A percentile compares a stretch with the other conserved stretches of the same genome.
Conservation (phyloP, 2,113 vertebrate genomes). For the Osmerus eperlanus region DNA sequence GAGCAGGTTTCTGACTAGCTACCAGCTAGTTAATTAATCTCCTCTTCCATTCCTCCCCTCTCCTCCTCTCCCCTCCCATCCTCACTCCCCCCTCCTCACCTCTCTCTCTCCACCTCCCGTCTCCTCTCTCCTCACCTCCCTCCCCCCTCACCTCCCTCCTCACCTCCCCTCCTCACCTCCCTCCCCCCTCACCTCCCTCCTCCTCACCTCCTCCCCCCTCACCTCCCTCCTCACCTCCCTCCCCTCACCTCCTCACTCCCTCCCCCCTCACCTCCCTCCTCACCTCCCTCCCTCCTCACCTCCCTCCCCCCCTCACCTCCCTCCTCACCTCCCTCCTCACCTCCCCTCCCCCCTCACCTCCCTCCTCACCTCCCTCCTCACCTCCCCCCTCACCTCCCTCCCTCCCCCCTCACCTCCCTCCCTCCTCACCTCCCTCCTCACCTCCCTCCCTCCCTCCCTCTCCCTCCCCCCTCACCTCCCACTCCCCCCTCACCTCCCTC, state of each 20-base stretch:
- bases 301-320: neutral
- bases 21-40: neutral
- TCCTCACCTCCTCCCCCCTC: no score
- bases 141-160: no score
- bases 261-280: neutral
- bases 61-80: neutral
- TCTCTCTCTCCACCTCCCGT: neutral
- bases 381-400: neutral
- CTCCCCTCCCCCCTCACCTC: no score
- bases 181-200: no score
- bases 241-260: no score
- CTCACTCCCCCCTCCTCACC: neutral
- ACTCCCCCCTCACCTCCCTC: neutral
- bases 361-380: neutral
- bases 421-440: neutral
- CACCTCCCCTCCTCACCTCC: neutral
- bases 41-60: constrained; percentile 9
- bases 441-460: constrained; percentile 2
- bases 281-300: neutral
- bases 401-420: neutral
- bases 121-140: neutral
- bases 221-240: neutral
- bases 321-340: neutral
- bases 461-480: neutral
- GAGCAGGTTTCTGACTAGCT: neutral